Percentiles rank a stretch among this genome's conserved stretches.
phyloP scores from a whole-genome alignment of 2,888 invertebrate genomes.

The Napeogenes sylphis region DNA sequence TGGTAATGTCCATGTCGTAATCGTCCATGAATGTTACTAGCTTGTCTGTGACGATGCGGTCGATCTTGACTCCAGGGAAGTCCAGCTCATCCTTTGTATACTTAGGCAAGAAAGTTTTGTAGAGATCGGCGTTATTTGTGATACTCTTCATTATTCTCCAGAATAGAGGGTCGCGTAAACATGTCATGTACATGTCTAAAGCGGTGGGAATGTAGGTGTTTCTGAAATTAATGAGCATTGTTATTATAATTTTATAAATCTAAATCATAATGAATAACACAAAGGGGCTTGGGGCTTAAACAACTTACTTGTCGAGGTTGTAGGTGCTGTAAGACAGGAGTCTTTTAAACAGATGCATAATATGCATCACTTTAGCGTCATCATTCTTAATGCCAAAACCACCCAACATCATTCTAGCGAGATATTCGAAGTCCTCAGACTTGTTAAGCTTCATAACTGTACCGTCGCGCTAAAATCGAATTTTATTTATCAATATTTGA shows the following conservation, averaged over 20 bases:
- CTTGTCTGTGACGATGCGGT: conserved; percentile 79
- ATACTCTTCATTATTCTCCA: conserved; percentile 82
- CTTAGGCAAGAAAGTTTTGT: conserved; percentile 76
- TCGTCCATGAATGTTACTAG: conserved; percentile 84
- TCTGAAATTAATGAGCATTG: conserved; percentile 36
- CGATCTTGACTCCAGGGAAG: conserved; percentile 81
- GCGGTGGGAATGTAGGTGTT: conserved; percentile 77
- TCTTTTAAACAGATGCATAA: conserved; percentile 57
- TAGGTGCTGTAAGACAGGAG: conserved; percentile 57
- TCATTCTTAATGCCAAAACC: conserved; percentile 75
- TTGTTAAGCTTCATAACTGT: conserved; percentile 79
- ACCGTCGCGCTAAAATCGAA: conserved; percentile 70
- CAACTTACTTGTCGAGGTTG: conserved; percentile 62
- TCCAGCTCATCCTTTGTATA: conserved; percentile 80
- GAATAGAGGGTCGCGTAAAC: conserved; percentile 85
- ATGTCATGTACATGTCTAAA: conserved; percentile 80
- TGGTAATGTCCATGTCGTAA: conserved; percentile 81
- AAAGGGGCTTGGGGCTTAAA: neutral
- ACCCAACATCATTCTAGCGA: conserved; percentile 82
- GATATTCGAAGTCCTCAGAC: conserved; percentile 80
- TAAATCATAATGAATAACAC: too few species aligned
- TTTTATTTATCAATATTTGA: conserved; percentile 11
- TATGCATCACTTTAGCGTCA: conserved; percentile 74
- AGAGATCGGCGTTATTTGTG: conserved; percentile 74
- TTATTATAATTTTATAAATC: neutral